A percentile compares a stretch with the other conserved stretches of the same genome.
phyloP scores from a whole-genome alignment of 1,140 invertebrate species.

The Chironomus tepperi region DNA sequence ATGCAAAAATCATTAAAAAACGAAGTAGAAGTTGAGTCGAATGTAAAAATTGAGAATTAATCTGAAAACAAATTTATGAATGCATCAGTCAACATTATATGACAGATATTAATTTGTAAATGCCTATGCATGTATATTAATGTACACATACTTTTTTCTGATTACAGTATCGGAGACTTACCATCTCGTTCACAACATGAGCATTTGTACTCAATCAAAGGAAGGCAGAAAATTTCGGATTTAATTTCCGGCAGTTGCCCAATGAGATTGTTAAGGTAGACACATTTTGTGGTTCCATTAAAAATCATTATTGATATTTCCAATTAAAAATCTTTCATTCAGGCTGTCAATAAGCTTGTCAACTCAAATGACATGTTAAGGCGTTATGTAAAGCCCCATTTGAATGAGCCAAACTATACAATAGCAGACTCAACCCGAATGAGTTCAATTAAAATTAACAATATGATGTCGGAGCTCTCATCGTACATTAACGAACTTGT shows the following conservation, averaged over 20 bases:
- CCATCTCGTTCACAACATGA: not conserved
- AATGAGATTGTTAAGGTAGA: not conserved
- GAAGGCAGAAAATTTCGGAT: not conserved
- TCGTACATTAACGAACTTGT: not conserved
- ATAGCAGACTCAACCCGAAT: not conserved
- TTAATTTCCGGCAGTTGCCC: slow-evolving; percentile 7
- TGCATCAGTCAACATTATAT: not conserved
- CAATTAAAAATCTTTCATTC: not conserved
- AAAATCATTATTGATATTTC: not conserved
- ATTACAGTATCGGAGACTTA: not conserved
- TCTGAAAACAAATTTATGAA: not conserved
- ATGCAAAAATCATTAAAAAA: slow-evolving; percentile 15
- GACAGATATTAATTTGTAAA: not conserved
- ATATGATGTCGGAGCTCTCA: not conserved
- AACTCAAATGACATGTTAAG: not conserved
- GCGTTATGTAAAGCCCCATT: not conserved
- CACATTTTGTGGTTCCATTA: not conserved
- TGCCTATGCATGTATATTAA: not conserved
- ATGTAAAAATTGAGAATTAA: not conserved
- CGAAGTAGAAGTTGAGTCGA: slow-evolving; percentile 18
- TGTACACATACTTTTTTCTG: not conserved
- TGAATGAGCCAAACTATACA: not conserved
- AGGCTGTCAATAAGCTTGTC: not conserved
- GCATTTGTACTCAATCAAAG: not conserved
- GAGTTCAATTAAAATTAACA: not conserved